phyloP scores from a whole-genome alignment of 2,113 vertebrate genomes.

The Glaucidium brasilianum region DNA sequence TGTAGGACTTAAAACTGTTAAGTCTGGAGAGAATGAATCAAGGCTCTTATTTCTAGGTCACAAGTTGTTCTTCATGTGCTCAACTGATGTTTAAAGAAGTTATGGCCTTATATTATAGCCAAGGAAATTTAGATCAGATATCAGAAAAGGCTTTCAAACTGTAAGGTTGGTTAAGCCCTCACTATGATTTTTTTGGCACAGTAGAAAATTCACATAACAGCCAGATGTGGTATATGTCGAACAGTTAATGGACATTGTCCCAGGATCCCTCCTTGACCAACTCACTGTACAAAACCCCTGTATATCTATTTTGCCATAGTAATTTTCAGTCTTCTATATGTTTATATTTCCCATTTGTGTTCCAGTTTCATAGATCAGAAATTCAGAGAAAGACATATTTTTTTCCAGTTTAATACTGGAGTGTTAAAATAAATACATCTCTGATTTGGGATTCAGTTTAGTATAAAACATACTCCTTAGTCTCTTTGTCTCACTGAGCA shows the following conservation, averaged over 20 bases:
- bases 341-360: neutral
- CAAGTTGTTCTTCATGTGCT: neutral
- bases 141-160: neutral
- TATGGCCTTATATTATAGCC: neutral
- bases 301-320: neutral
- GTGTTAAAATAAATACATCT: neutral
- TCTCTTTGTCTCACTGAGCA: neutral
- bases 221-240: fast-evolving
- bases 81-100: neutral
- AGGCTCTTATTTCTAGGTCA: neutral
- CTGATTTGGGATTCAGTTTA: neutral
- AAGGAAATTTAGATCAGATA: neutral
- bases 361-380: neutral
- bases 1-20: neutral
- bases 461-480: neutral
- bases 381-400: neutral
- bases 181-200: neutral
- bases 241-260: neutral
- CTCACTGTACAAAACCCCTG: neutral
- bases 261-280: neutral
- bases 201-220: neutral
- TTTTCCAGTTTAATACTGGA: neutral
- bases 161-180: neutral
- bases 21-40: neutral
- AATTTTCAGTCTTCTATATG: neutral